These are phyloP conservation scores for Pollenia griseotomentosa DNA, from an alignment of 2,888 invertebrate species.

Conservation along the genomic window DNA sequence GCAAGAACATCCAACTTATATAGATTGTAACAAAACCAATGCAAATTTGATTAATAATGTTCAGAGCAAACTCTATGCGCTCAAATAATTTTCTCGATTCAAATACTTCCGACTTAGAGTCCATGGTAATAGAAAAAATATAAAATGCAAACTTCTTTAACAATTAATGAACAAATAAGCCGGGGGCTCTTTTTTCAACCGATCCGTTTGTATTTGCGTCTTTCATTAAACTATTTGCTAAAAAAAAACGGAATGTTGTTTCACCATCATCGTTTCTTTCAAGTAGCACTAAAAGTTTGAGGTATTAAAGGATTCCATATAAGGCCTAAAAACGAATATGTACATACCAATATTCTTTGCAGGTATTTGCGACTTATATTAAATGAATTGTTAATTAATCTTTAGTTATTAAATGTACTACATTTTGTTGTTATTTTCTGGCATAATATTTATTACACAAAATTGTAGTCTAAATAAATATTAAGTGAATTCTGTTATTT, in stretches of 20 bases:
- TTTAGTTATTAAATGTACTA: not conserved
- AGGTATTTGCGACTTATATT: not conserved
- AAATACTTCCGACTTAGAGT: slow-evolving; percentile 60
- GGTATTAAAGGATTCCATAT: slow-evolving; percentile 33
- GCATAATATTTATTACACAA: not conserved
- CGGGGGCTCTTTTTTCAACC: not conserved
- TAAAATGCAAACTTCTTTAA: not conserved
- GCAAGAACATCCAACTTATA: slow-evolving; percentile 80
- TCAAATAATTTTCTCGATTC: slow-evolving; percentile 74
- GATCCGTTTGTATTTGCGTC: not conserved
- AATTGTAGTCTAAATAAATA: not conserved
- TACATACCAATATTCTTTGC: too few species aligned
- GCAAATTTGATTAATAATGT: slow-evolving; percentile 81
- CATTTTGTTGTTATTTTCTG: not conserved
- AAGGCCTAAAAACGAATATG: not conserved
- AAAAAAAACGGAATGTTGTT: slow-evolving; percentile 72
- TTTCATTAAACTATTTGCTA: slow-evolving; percentile 37
- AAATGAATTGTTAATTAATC: not conserved
- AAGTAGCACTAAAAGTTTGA: slow-evolving; percentile 45
- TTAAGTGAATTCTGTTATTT: too few species aligned
- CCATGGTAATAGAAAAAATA: slow-evolving; percentile 71
- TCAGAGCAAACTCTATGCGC: slow-evolving; percentile 77
- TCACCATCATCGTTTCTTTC: slow-evolving; percentile 76
- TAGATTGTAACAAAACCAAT: slow-evolving; percentile 82
- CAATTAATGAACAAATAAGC: not conserved